These are phyloP conservation scores for Aspidoscelis tigris DNA, from an alignment of 2,113 vertebrate species.

Conservation along the genomic window DNA sequence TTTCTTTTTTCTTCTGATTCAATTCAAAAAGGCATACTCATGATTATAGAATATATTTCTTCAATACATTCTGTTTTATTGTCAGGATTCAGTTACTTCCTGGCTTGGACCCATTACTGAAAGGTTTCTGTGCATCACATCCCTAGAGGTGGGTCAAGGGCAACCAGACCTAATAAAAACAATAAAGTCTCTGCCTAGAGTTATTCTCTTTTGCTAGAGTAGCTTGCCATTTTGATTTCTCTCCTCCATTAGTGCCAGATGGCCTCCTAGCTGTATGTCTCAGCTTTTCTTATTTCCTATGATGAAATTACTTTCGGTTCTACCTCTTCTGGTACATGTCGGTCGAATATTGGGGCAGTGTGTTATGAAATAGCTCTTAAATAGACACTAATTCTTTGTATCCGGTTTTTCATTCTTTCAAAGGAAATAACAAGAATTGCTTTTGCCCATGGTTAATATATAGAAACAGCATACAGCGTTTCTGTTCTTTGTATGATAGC, in stretches of 20 bases:
- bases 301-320: no score
- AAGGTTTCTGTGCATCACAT: not conserved
- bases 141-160: not conserved
- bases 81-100: not conserved
- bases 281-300: not conserved
- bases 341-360: not conserved
- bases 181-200: not conserved
- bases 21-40: not conserved
- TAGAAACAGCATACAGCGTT: not conserved
- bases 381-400: not conserved
- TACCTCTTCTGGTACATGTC: not conserved
- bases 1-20: not conserved
- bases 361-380: not conserved
- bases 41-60: not conserved
- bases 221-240: not conserved
- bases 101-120: not conserved
- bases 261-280: not conserved
- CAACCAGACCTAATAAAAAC: not conserved
- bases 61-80: not conserved
- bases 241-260: not conserved
- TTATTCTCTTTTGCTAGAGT: not conserved
- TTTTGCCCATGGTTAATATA: not conserved
- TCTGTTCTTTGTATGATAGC: not conserved
- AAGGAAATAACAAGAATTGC: not conserved
- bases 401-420: not conserved